Evolutionary conservation across 2,888 invertebrate species (phyloP), one percentile per base, ranked within the genome.

Genomic region (Coenonympha arcania): DNA sequence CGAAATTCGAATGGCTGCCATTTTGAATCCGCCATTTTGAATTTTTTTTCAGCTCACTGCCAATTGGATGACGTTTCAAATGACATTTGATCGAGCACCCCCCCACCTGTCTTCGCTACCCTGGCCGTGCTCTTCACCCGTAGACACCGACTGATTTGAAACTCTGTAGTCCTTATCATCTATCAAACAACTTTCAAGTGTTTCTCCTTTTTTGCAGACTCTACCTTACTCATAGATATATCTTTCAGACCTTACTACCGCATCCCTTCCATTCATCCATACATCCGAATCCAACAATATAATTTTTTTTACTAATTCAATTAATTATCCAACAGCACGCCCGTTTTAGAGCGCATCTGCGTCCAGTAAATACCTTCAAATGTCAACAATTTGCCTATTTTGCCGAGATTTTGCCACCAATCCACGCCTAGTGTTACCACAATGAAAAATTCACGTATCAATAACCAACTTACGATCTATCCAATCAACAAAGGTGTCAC

Each of bases 401-500:
- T 71, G 60, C 74, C 73, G 73, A 76, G 69, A 77, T 71, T 76
- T 76, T 71, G 60, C 74, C 73, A 73, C 78, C 75, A 73, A 75
- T 74, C 65, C 63, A 56, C 57, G 59, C 58, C 52, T 63, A 67
- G 66, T 71, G 65, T 69, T 70, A 65, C 73, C 66, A 76, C 69
- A 76, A 70, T 69, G 65, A 60, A 74, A 73, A 72, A 76, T 71
- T 76, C 69, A 63, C 67, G 70, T 75, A 78, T 82, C 79, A 76
- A 76, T 81, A 71, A 69, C 68, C 68, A 73, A 73, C 77, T 79
- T 76, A 76, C 58, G 66, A 58, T 66, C 68, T 71, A 73, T 73
- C 77, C 78, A 76, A 83, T 83, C 79, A 71, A 66, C 66, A 70
- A 73, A 82, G 81, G 85, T 86, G 85, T 86, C 84, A 78, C 76